These are phyloP conservation scores for Sycophaga agraensis DNA, from an alignment of 1,140 invertebrate genomes.

Conservation along the genomic window DNA sequence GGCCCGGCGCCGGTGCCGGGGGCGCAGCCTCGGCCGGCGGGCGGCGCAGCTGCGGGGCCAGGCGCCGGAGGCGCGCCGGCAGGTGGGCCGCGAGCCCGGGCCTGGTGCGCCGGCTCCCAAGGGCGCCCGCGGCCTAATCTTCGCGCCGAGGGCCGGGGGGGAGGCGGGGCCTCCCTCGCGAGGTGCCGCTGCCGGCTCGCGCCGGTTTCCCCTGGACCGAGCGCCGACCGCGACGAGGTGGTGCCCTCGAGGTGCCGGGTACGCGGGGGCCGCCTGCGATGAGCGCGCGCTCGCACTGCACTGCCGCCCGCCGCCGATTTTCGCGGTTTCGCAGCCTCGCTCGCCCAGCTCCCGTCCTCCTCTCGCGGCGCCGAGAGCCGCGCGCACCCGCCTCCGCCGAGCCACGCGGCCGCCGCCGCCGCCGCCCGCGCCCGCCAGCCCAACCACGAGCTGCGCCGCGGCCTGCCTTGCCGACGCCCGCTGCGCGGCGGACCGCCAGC, in stretches of 20 bases:
- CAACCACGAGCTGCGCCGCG: too few species aligned
- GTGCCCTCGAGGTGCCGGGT: conserved; percentile 3
- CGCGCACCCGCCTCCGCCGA: not conserved
- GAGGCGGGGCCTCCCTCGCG: not conserved
- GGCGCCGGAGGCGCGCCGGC: not conserved
- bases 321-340: conserved; percentile 17
- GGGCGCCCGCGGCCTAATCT: not conserved
- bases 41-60: not conserved
- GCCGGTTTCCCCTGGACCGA: conserved; percentile 3
- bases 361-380: not conserved
- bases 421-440: too few species aligned
- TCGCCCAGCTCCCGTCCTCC: not conserved
- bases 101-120: not conserved
- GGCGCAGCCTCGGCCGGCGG: not conserved
- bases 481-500: not conserved
- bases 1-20: not conserved
- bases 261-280: too few species aligned
- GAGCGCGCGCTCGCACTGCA: conserved; percentile 32
- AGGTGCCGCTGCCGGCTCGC: not conserved
- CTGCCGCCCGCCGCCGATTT: conserved; percentile 27
- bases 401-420: too few species aligned
- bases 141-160: not conserved
- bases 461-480: not conserved
- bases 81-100: not conserved
- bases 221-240: not conserved